Evolutionary conservation across 2,797 vertebrate species (phyloP), one percentile per base, ranked within the genome.

Genomic region (Paguma larvata): DNA sequence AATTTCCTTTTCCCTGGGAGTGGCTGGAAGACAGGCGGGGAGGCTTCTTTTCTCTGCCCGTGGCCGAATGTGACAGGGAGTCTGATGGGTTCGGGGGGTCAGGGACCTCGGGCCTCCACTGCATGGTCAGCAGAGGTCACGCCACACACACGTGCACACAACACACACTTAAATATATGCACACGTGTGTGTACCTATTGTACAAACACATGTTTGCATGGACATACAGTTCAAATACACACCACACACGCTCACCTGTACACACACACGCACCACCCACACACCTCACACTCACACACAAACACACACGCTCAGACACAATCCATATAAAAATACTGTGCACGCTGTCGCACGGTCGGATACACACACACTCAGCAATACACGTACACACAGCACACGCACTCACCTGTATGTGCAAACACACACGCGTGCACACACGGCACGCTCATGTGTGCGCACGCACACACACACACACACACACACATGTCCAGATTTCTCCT

Each of bases 61-160:
- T 0, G 1, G 59, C 79, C 2, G 1, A 15, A 13, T 1, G 44
- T 14, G 16, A 7, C 1, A 19, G 38, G 41, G 56, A 21, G 8
- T 18, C 23, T 34, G 44, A 14, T 0, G 11, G 19, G 41, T 27
- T 19, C 1, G 23, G 46, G 11, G n/a, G 11, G 23, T 19, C 46
- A 7, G 41, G 21, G 44, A 1, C 1, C 27, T 41, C 15, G 13
- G 18, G 34, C 72, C 62, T 51, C 38, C 23, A n/a, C 79, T 4
- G 1, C 38, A 15, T 30, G 12, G 25, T 51, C 6, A 2, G 72
- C 72, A 32, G 56, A 44, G 59, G 25, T 68, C 18, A 5, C 16
- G 21, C 12, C 6, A 30, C 44, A 11, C 32, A 68, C 0, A 25
- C 44, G 15, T n/a, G 7, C n/a, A 68, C 67, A 3, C 1, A 19